Evolutionary conservation across 2,888 invertebrate species (phyloP).

Genomic region (Gisinianus flammeolus): DNA sequence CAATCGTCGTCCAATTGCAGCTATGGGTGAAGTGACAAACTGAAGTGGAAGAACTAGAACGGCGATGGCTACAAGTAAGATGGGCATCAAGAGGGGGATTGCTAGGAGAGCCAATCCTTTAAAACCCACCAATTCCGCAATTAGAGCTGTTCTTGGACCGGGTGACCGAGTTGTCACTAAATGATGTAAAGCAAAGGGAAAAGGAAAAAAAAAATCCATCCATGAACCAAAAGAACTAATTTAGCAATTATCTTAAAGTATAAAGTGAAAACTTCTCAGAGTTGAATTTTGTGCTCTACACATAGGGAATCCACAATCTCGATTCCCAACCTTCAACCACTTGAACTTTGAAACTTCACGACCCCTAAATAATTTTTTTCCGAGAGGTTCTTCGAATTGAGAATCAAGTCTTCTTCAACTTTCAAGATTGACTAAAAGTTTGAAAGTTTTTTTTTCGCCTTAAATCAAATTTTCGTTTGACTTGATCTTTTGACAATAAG

Average conservation of each 20-base stretch:
- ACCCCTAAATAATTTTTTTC: too few species aligned
- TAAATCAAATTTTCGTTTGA: too few species aligned
- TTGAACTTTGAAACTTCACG: neutral
- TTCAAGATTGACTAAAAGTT: too few species aligned
- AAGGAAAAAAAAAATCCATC: neutral
- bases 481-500: too few species aligned
- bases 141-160: slow-evolving; percentile 17
- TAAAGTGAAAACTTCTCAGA: neutral
- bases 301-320: neutral
- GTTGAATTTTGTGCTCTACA: neutral
- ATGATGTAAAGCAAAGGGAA: too few species aligned
- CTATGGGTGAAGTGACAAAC: slow-evolving; percentile 8
- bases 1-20: slow-evolving; percentile 24
- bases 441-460: too few species aligned
- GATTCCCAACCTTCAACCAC: neutral
- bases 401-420: too few species aligned
- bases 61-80: neutral
- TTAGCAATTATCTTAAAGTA: neutral
- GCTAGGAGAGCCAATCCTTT: slow-evolving; percentile 24
- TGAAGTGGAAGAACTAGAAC: slow-evolving; percentile 29
- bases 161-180: neutral
- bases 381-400: too few species aligned
- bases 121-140: slow-evolving; percentile 27
- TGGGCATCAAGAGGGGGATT: slow-evolving; percentile 30
- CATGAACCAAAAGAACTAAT: neutral